Evolutionary conservation across 2,888 invertebrate species (phyloP).

Genomic region (Pollenia labialis): DNA sequence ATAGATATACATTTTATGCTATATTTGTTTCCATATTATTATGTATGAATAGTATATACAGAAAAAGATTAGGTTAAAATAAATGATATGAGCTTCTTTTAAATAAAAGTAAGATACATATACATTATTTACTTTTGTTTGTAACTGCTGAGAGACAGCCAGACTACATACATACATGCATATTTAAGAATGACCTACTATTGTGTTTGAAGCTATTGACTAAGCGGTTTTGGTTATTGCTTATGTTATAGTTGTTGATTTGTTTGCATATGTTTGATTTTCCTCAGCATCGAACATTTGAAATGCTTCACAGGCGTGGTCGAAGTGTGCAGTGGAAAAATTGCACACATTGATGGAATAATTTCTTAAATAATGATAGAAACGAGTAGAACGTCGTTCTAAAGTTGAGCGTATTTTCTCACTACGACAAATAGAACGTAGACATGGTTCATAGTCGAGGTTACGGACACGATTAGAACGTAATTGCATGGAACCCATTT

Average conservation of each 20-base stretch:
- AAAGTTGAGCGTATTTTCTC: constrained; percentile 86
- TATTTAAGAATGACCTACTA: not conserved
- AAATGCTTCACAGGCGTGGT: constrained; percentile 83
- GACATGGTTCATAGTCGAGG: constrained; percentile 89
- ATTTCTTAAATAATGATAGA: constrained; percentile 91
- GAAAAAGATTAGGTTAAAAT: constrained; percentile 10
- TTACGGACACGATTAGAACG: constrained; percentile 86
- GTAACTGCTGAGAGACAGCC: not conserved
- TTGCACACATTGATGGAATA: constrained; percentile 83
- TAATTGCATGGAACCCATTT: constrained; percentile 84
- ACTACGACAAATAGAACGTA: constrained; percentile 88
- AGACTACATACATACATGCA: not conserved
- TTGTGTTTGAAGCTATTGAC: not conserved
- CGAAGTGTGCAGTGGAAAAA: constrained; percentile 85
- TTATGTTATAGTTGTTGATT: not conserved
- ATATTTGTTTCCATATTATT: constrained; percentile 24
- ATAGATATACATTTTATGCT: constrained; percentile 14
- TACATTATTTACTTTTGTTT: constrained; percentile 34
- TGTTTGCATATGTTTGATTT: constrained; percentile 9
- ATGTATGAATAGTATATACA: constrained; percentile 30
- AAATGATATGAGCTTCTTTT: not conserved
- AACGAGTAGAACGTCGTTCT: constrained; percentile 89
- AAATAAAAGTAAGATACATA: constrained; percentile 13
- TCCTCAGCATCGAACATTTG: constrained; percentile 52
- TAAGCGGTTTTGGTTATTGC: constrained; percentile 17